phyloP scores from a whole-genome alignment of 2,888 invertebrate species.

The Rhabditoides inermis region DNA sequence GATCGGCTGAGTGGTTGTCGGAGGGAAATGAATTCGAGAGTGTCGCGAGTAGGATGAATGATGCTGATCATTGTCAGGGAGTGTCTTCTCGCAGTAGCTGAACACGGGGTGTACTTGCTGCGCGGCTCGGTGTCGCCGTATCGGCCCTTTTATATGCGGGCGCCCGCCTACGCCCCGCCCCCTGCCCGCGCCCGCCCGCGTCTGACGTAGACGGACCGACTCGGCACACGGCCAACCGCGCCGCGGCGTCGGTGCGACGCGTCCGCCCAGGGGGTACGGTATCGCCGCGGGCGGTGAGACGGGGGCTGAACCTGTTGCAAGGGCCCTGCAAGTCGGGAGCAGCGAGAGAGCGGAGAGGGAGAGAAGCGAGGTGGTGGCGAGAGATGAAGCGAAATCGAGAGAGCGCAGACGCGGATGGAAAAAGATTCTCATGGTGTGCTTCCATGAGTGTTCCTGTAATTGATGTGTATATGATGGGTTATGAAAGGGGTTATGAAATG shows the following conservation, averaged over 20 bases:
- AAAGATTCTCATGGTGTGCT: too few relatives aligned
- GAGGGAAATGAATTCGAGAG: slow-evolving; percentile 28
- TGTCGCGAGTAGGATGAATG: slow-evolving; percentile 32
- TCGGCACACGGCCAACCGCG: slow-evolving; percentile 8
- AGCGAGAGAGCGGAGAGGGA: too few relatives aligned
- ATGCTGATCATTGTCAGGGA: slow-evolving; percentile 41
- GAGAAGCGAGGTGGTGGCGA: background rate
- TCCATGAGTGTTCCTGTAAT: too few relatives aligned
- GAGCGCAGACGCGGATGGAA: background rate
- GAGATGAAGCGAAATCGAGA: background rate
- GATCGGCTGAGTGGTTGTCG: slow-evolving; percentile 2
- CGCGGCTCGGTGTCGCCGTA: background rate
- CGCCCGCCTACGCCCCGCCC: slow-evolving; percentile 2
- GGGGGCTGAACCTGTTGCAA: too few relatives aligned
- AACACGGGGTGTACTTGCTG: too few relatives aligned
- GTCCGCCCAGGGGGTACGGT: too few relatives aligned
- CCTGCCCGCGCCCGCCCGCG: slow-evolving; percentile 3
- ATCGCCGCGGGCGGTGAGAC: too few relatives aligned
- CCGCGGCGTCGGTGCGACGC: background rate
- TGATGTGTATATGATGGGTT: too few relatives aligned
- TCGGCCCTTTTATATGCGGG: slow-evolving; percentile 2
- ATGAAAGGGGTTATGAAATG: too few relatives aligned
- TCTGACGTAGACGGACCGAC: slow-evolving; percentile 3
- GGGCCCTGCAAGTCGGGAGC: too few relatives aligned
- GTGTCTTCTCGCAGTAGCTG: too few relatives aligned